Evolutionary conservation across 2,113 vertebrate species (phyloP).

Genomic region (Malurus melanocephalus): DNA sequence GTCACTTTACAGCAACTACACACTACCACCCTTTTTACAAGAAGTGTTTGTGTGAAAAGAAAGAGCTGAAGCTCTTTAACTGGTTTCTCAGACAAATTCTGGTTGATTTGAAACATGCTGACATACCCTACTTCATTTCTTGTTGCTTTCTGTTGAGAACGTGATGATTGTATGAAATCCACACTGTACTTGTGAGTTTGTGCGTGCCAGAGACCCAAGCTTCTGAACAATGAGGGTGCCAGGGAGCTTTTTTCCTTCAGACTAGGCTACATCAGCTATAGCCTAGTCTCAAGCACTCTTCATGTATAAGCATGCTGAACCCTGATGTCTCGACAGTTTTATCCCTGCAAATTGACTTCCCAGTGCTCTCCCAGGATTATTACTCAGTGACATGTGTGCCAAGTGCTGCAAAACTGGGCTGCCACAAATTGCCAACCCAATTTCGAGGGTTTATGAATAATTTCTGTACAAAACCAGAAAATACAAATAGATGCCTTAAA

Average conservation of each 20-base stretch:
- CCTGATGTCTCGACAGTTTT: neutral
- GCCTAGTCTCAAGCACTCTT: neutral
- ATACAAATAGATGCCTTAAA: neutral
- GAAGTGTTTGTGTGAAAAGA: neutral
- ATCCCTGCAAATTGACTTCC: neutral
- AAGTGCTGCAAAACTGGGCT: neutral
- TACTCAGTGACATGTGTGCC: neutral
- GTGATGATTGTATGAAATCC: neutral
- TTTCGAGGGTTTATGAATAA: neutral
- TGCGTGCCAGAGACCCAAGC: neutral
- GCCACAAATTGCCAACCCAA: neutral
- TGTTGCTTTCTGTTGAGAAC: neutral
- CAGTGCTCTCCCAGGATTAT: neutral
- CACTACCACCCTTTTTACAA: neutral
- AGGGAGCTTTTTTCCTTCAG: neutral
- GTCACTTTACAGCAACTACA: neutral
- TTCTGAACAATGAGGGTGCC: neutral
- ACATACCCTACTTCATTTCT: neutral
- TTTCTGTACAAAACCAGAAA: neutral
- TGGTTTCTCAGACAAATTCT: neutral
- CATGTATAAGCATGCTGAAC: neutral
- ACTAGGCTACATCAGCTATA: neutral
- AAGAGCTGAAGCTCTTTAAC: neutral
- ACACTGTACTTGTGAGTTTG: neutral
- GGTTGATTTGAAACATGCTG: neutral